These are phyloP conservation scores for Aromia moschata DNA, from an alignment of 2,888 invertebrate species.

Conservation along the genomic window DNA sequence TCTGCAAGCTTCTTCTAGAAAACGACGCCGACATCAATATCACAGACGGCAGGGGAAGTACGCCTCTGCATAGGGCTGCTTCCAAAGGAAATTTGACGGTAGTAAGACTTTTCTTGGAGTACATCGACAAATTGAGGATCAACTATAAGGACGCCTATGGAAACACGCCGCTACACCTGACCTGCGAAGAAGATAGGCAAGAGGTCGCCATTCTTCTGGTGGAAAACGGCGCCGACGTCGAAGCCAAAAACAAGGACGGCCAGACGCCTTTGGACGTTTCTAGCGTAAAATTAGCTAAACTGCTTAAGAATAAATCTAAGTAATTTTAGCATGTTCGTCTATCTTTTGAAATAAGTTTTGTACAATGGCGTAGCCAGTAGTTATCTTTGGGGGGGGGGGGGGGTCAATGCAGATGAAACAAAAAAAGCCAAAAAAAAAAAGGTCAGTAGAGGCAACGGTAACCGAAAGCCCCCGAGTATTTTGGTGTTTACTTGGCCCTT, in stretches of 20 bases:
- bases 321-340: too few relatives aligned
- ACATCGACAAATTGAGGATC: slow-evolving; percentile 65
- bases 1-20: slow-evolving; percentile 72
- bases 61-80: slow-evolving; percentile 82
- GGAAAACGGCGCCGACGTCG: slow-evolving; percentile 70
- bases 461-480: too few relatives aligned
- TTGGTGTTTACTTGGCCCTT: too few relatives aligned
- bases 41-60: slow-evolving; percentile 73
- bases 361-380: too few relatives aligned
- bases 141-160: slow-evolving; percentile 75
- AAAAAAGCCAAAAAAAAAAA: too few relatives aligned
- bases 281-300: slow-evolving; percentile 38
- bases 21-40: slow-evolving; percentile 77
- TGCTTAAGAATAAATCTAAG: slow-evolving; percentile 37
- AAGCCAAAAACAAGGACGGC: slow-evolving; percentile 71
- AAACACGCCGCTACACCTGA: slow-evolving; percentile 82
- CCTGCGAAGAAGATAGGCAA: slow-evolving; percentile 82
- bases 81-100: slow-evolving; percentile 77
- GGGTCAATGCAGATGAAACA: too few relatives aligned
- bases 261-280: slow-evolving; percentile 74
- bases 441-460: too few relatives aligned
- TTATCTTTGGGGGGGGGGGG: too few relatives aligned
- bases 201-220: slow-evolving; percentile 74
- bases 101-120: slow-evolving; percentile 72
- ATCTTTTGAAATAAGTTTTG: too few relatives aligned